Base-by-base conservation (phyloP, 2,888 invertebrate genomes). In the Euphydryas editha region DNA sequence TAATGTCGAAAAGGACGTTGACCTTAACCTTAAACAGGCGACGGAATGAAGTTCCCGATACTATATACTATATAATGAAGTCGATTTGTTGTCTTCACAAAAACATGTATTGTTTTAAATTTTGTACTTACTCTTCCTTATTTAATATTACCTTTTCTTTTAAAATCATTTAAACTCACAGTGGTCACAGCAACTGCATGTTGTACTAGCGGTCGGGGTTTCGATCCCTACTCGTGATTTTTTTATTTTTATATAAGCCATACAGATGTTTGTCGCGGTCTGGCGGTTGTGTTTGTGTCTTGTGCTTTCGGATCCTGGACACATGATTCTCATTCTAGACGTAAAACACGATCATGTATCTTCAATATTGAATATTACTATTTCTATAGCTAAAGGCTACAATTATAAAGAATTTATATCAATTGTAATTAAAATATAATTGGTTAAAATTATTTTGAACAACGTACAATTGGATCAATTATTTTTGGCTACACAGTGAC, bases 21-120 rank as follows among this genome's bases (percentile, higher is more conserved):
- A 68, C 65, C 68, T 65, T 65, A 46, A 47, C 65, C 68, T 44
- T 65, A 30, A n/a, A 30, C 30, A 5, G 57, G 49, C 42, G 44
- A 10, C 18, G 15, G 42, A 8, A n/a, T 58, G 62, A 44, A 61
- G 64, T 42, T 60, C 58, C 58, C 58, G n/a, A 54, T 11, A 18
- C 20, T 47, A 20, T 36, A 30, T 36, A 51, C 36, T 61, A 57
- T 61, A 42, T 57, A 63, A 67, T 63, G 62, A 67, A 63, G 63
- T 36, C 17, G 51, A 18, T 47, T 24, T 18, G 37, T 37, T 58
- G 59, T 20, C 57, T 37, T 39, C 51, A 60, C 46, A 65, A 68
- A 65, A 59, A 55, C 57, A 17, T 62, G n/a, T 17, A 36, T 17
- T 54, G 61, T 62, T 62, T 44, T 17, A 44, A n/a, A n/a, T n/a